Conservation (phyloP, 2,888 invertebrate genomes). For the Xanthorhoe spadicearia region DNA sequence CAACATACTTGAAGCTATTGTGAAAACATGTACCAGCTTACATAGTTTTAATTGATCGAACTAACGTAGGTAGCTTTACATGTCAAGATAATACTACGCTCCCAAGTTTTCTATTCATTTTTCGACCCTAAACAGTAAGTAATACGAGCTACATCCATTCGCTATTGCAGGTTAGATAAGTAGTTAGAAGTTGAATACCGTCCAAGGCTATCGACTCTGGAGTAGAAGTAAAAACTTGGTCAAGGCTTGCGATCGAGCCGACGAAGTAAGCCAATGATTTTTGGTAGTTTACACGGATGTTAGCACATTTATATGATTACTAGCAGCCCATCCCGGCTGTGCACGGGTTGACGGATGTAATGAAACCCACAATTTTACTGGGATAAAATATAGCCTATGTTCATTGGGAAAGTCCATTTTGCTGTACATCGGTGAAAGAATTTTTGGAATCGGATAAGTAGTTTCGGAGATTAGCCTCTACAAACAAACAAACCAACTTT, state of each 20-base stretch:
- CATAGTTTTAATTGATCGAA: no score
- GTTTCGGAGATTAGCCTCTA: no score
- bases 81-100: slow-evolving; percentile 11
- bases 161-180: background rate
- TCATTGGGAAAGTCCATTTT: no score
- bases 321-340: no score
- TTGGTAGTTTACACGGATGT: background rate
- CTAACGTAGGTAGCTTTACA: background rate
- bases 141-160: slow-evolving; percentile 4
- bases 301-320: no score
- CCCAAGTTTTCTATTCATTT: slow-evolving; percentile 6
- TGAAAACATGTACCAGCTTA: background rate
- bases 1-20: background rate
- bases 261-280: slow-evolving; percentile 16
- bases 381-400: no score
- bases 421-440: no score
- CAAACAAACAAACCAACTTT: no score
- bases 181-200: slow-evolving; percentile 27
- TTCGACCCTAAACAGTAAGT: slow-evolving; percentile 1
- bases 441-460: no score
- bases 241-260: slow-evolving; percentile 28
- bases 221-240: slow-evolving; percentile 32
- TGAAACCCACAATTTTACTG: no score
- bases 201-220: slow-evolving; percentile 31
- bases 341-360: no score